Evolutionary conservation across 2,797 vertebrate species (phyloP).

Genomic region (Clarias platycephalus): DNA sequence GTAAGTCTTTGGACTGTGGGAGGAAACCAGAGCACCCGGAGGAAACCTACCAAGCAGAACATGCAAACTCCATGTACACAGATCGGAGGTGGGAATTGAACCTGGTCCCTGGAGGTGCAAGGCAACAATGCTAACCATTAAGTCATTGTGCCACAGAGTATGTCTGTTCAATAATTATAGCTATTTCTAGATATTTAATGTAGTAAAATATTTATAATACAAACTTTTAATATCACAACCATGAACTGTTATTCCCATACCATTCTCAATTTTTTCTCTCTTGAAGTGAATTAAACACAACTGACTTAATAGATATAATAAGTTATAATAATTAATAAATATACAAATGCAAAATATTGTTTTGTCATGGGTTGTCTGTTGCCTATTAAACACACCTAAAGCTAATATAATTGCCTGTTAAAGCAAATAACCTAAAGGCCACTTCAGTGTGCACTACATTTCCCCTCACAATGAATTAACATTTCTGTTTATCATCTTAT

Average conservation of each 20-base stretch:
- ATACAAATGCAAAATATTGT: background rate
- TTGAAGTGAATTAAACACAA: background rate
- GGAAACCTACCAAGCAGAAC: too few species aligned
- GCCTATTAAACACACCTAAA: background rate
- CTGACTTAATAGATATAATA: too few species aligned
- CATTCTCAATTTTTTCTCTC: background rate
- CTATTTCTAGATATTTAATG: background rate
- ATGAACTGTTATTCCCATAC: background rate
- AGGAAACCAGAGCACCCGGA: too few species aligned
- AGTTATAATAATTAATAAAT: background rate
- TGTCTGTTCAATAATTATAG: background rate
- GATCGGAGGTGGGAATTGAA: too few species aligned
- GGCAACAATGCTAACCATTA: too few species aligned
- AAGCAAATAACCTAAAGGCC: background rate
- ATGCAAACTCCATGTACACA: too few species aligned
- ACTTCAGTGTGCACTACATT: background rate
- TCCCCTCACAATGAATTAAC: background rate
- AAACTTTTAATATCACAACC: background rate
- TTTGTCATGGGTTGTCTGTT: too few species aligned
- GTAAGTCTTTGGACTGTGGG: too few species aligned
- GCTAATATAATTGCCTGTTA: background rate
- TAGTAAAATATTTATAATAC: background rate
- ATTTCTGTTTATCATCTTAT: constrained; percentile 4
- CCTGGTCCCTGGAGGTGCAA: too few species aligned
- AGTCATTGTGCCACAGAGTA: too few species aligned